phyloP scores from a whole-genome alignment of 2,113 vertebrate species.

The Nothocercus nigrocapillus region DNA sequence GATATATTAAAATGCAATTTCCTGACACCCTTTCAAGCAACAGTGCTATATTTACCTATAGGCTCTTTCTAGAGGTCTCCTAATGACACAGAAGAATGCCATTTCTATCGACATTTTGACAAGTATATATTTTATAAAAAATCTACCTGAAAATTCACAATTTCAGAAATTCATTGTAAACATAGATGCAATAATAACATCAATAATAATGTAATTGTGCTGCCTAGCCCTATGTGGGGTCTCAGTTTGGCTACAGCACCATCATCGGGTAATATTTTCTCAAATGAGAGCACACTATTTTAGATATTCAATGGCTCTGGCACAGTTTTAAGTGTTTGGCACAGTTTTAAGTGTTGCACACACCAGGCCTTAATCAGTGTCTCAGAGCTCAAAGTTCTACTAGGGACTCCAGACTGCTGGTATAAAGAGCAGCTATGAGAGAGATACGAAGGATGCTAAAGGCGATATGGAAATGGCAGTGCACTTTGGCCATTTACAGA shows the following conservation, averaged over 20 bases:
- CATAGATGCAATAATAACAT: background rate
- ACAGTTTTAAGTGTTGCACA: background rate
- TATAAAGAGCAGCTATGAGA: background rate
- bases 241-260: background rate
- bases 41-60: background rate
- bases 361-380: background rate
- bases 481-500: background rate
- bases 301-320: background rate
- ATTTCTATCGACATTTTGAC: background rate
- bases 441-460: background rate
- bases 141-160: background rate
- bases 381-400: background rate
- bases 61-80: background rate
- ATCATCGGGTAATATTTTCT: background rate
- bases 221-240: accelerated
- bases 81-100: background rate
- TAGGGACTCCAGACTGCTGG: background rate
- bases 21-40: background rate
- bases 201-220: background rate
- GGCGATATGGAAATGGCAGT: background rate
- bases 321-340: background rate
- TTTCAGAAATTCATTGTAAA: background rate
- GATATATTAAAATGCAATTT: constrained; percentile 5
- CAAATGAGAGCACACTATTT: background rate
- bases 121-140: background rate